Base-by-base conservation (phyloP, 2,113 vertebrate genomes). In the Tursiops truncatus region DNA sequence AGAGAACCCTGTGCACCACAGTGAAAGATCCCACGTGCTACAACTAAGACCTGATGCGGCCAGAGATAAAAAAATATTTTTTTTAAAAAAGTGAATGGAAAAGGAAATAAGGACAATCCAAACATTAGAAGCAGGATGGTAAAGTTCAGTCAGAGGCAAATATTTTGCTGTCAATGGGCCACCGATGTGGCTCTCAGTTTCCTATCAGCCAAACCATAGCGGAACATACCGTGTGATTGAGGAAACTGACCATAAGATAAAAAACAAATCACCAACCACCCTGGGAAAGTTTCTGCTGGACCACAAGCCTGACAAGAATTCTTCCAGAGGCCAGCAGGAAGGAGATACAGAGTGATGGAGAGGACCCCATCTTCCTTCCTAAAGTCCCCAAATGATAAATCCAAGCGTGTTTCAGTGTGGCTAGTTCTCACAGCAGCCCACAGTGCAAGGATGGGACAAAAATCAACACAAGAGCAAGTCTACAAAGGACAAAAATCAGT, bases 41-140 rank as follows among this genome's bases (percentile, higher is more conserved):
- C 20, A 58, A 58, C 56, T 58, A 58, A 21, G 56, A 58, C 7
- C 20, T 17, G 6, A 58, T 21, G 20, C 56, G 1, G 56, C 20
- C 56, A 58, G 20, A 58, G 20, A 58, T 58, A 21, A 6, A 53
- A 18, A 17, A 58, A 58, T 56, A 21, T 21, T 8, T 58, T 21
- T 21, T 58, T 58, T 1, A 38, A 67, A 96, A 83, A 58, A 80
- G 13, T 13, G 47, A 94, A 36, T 53, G 33, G 53, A 53, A 91
- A 89, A 67, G 15, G 31, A 89, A 92, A 81, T 65, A 63, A 86
- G 11, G 38, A 95, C 41, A 95, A 91, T 80, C 62, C 26, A 93
- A 85, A 94, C 65, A 33, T 8, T 44, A 44, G 26, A 83, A 91
- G 47, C 23, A 89, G 13, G 33, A 73, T 53, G 23, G 60, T n/a